Evolutionary conservation across 1,140 invertebrate genomes (phyloP), one percentile per base, ranked within the genome.

Genomic region (Elysia chlorotica): DNA sequence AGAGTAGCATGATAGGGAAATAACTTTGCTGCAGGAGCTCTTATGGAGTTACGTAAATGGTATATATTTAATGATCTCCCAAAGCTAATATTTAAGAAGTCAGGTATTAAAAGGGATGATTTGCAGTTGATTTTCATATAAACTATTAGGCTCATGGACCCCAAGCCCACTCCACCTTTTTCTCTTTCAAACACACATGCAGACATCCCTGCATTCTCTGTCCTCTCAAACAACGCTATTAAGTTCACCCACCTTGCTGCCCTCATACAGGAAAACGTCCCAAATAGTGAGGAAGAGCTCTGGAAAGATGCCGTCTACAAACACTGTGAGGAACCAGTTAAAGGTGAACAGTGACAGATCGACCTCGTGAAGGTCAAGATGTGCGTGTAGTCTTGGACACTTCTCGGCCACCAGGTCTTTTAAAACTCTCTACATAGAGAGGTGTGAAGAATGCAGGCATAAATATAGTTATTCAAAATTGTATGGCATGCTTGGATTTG

Each of bases 221-320:
- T n/a, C n/a, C n/a, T n/a, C n/a, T n/a, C n/a, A n/a, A n/a, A n/a
- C n/a, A n/a, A n/a, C n/a, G n/a, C n/a, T n/a, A 48, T n/a, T 48
- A 48, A 14, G 41, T 48, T 48, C 41, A 19, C 56, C 72, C 79
- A 90, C 90, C 86, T 91, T 91, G 61, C 85, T 89, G 0, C 90
- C 90, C 81, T 91, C 90, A 78, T 86, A 89, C n/a, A 91, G 82
- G 77, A 91, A 91, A n/a, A 87, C 82, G 81, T 91, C 90, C 89
- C 90, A 91, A 28, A 91, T 89, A 33, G 87, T 82, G 21, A 91
- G 85, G 80, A 90, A 91, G 30, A 88, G 87, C 36, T 88, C 83
- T 23, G 87, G 84, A 2, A 88, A 88, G 37, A 91, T 84, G 71
- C 87, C 89, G 78, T 91, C 90, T 23, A 91, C 89, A 84, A 90